A percentile compares a stretch with the other conserved stretches of the same genome.
phyloP scores from a whole-genome alignment of 2,888 invertebrate genomes.

The Synanthedon vespiformis region DNA sequence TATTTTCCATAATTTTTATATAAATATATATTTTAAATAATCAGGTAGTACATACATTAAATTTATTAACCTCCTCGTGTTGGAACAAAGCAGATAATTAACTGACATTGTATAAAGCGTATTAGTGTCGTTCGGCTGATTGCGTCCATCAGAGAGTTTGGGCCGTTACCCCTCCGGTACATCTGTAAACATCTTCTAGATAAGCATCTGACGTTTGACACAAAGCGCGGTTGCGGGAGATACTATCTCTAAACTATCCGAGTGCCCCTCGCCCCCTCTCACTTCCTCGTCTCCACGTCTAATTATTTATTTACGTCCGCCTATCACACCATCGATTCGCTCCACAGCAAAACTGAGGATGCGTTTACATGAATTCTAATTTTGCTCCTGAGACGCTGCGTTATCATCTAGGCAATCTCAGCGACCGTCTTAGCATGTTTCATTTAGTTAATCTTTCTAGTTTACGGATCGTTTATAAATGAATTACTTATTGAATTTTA shows the following conservation, averaged over 20 bases:
- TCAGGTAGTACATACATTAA: neutral
- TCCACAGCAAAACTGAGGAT: conserved; percentile 50
- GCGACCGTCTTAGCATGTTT: conserved; percentile 20
- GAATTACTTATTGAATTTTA: too few species aligned
- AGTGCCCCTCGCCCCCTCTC: conserved; percentile 22
- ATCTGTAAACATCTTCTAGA: conserved; percentile 68
- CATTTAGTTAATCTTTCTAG: neutral
- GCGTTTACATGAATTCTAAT: conserved; percentile 53
- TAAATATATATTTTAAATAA: too few species aligned
- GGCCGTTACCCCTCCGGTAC: conserved; percentile 62
- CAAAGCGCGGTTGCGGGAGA: conserved; percentile 66
- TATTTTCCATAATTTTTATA: too few species aligned
- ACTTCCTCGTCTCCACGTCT: conserved; percentile 55
- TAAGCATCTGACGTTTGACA: conserved; percentile 69
- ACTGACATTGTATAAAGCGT: conserved; percentile 44
- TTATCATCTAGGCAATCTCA: conserved; percentile 58
- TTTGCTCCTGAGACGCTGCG: conserved; percentile 41
- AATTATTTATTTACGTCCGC: conserved; percentile 66
- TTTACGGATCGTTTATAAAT: neutral
- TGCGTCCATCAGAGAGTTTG: conserved; percentile 45
- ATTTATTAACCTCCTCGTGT: conserved; percentile 4
- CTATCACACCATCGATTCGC: conserved; percentile 66
- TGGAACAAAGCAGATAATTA: conserved; percentile 49
- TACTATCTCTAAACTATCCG: conserved; percentile 62
- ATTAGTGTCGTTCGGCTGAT: conserved; percentile 52